phyloP scores from a whole-genome alignment of 2,888 invertebrate species.

The Ganaspis brasiliensis region DNA sequence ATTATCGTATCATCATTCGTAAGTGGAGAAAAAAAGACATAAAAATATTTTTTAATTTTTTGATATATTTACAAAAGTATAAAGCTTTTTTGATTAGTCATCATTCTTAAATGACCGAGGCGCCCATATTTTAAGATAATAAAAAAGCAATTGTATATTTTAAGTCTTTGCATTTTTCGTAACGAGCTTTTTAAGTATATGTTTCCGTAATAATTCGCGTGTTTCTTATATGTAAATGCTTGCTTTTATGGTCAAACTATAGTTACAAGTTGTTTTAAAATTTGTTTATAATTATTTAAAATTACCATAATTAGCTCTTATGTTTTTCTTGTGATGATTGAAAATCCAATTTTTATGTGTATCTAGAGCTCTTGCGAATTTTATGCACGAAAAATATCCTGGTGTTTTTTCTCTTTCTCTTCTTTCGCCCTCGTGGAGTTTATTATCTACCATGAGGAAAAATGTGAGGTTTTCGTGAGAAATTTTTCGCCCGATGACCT shows the following conservation, averaged over 20 bases:
- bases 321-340: neutral
- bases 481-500: slow-evolving; percentile 26
- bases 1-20: neutral
- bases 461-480: slow-evolving; percentile 9
- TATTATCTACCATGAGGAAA: slow-evolving; percentile 20
- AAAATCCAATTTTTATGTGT: neutral
- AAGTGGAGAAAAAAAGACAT: neutral
- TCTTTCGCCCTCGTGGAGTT: neutral
- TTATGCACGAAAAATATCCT: neutral
- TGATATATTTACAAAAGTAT: slow-evolving; percentile 11
- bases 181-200: slow-evolving; percentile 3
- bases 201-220: slow-evolving; percentile 7
- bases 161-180: neutral
- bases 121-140: slow-evolving; percentile 15
- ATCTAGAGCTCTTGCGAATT: neutral
- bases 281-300: slow-evolving; percentile 7
- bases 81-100: slow-evolving; percentile 26
- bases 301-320: slow-evolving; percentile 8
- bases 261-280: neutral
- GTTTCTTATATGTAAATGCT: slow-evolving; percentile 7
- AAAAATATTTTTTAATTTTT: neutral
- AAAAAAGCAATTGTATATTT: slow-evolving; percentile 9
- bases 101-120: neutral
- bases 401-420: neutral
- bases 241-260: slow-evolving; percentile 2